phyloP scores from a whole-genome alignment of 2,113 vertebrate species.

The Thunnus maccoyii region DNA sequence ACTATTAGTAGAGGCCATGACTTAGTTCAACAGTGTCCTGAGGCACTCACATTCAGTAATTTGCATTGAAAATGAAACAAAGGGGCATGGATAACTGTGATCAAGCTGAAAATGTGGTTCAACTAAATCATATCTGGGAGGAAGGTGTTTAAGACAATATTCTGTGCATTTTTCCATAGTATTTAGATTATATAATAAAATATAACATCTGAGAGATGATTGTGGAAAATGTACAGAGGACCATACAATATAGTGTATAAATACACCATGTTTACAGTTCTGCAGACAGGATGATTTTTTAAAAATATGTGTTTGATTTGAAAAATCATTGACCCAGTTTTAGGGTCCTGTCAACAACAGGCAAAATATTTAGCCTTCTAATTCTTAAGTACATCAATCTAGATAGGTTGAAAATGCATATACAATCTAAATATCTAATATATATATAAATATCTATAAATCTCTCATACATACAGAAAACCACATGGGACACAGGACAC shows the following conservation, averaged over 20 bases:
- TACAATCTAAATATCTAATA: not conserved
- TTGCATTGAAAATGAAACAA: conserved; percentile 40
- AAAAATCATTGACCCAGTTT: not conserved
- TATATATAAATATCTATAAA: not conserved
- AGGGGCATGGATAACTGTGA: conserved; percentile 1
- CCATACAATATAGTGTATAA: too few species aligned
- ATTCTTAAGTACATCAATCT: too few species aligned
- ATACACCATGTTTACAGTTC: too few species aligned
- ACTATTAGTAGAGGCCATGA: conserved; percentile 32
- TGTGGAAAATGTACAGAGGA: too few species aligned
- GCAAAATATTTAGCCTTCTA: too few species aligned
- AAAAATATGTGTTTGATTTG: too few species aligned
- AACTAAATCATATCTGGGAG: not conserved
- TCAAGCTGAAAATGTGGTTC: conserved; percentile 12
- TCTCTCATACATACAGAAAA: not conserved
- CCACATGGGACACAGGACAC: not conserved
- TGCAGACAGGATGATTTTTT: too few species aligned
- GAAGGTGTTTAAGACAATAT: not conserved
- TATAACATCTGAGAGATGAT: too few species aligned
- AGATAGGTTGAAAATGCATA: not conserved
- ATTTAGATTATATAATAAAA: conserved; percentile 1
- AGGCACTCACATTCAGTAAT: conserved; percentile 27
- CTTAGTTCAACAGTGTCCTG: conserved; percentile 39
- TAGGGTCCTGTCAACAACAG: too few species aligned
- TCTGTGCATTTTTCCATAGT: not conserved